Evolutionary conservation across 1,140 invertebrate genomes (phyloP), one percentile per base, ranked within the genome.

Genomic region (Euwallacea fornicatus): DNA sequence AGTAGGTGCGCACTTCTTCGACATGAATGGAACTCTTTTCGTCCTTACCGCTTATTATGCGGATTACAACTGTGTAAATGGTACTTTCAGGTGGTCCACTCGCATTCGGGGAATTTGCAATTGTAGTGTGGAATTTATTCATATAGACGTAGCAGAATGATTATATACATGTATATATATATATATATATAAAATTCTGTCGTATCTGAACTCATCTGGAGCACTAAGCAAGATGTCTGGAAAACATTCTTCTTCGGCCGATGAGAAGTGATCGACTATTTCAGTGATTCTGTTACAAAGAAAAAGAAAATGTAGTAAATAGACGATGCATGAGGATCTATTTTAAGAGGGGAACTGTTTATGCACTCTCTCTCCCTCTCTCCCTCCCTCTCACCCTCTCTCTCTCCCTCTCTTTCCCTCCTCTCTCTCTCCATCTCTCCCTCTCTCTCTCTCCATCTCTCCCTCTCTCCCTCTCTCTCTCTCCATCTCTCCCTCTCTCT

Each of bases 271-370:
- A 62, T 62, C 41, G 41, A 43, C 42, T 62, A 44, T 62, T 43
- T 62, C 42, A 15, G 41, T 58, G 33, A 16, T 16, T 58, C 33
- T 0, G 13, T 43, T 64, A 50, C 44, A 66, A 55, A 55, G 63
- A 66, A 66, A 15, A 66, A 54, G 47, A 55, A 55, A 66, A 53
- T 53, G 50, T 66, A 66, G 61, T 63, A 55, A 66, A 42, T 66
- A 66, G 65, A 58, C 47, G 15, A 65, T 65, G 16, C 54, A 54
- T 66, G 42, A 66, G 42, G 47, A 44, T 56, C 65, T 66, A 66
- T 66, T 66, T 66, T 66, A 46, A 66, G 65, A 58, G 53, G 21
- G 9, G 11, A 66, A 47, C 42, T 63, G 61, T 66, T 55, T 66
- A 56, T 58, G 42, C 54, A 50, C 54, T 42, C 42, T 66, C 55